Evolutionary conservation across 2,797 vertebrate species (phyloP).

Genomic region (Zalophus californianus): DNA sequence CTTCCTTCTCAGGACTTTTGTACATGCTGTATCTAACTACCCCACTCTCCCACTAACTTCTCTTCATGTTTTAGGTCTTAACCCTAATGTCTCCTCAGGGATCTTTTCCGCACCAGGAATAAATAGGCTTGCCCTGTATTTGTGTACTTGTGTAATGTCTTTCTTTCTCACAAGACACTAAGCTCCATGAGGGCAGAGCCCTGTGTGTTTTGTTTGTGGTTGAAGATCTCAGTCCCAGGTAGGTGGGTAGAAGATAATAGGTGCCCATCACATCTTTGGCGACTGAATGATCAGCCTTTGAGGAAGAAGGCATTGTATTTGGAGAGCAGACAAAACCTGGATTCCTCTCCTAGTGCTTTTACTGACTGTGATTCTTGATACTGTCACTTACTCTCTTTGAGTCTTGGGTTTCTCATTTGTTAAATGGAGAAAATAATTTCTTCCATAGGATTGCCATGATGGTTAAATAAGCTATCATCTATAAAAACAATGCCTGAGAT

Average conservation of each 20-base stretch:
- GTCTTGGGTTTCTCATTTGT: conserved; percentile 32
- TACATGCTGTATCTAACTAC: background rate
- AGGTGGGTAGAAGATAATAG: background rate
- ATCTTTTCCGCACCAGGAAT: background rate
- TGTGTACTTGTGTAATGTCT: background rate
- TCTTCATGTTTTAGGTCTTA: conserved; percentile 9
- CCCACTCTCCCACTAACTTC: background rate
- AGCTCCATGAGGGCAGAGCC: background rate
- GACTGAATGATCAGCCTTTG: background rate
- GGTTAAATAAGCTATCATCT: conserved; percentile 6
- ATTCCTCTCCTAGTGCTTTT: background rate
- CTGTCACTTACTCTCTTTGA: background rate
- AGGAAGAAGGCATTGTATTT: background rate
- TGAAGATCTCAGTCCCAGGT: conserved; percentile 5
- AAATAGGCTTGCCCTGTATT: background rate
- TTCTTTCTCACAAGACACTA: background rate
- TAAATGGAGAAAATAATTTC: background rate
- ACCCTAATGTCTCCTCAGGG: background rate
- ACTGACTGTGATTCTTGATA: background rate
- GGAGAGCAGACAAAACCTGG: background rate
- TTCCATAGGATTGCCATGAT: background rate
- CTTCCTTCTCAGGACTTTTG: conserved; percentile 33
- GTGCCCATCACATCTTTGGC: background rate
- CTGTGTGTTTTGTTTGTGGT: background rate
- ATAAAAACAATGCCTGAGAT: conserved; percentile 16